Percentiles rank a stretch among this genome's conserved stretches.
These are phyloP conservation scores for Dasyurus viverrinus DNA, from an alignment of 2,113 vertebrate genomes.

Conservation along the genomic window DNA sequence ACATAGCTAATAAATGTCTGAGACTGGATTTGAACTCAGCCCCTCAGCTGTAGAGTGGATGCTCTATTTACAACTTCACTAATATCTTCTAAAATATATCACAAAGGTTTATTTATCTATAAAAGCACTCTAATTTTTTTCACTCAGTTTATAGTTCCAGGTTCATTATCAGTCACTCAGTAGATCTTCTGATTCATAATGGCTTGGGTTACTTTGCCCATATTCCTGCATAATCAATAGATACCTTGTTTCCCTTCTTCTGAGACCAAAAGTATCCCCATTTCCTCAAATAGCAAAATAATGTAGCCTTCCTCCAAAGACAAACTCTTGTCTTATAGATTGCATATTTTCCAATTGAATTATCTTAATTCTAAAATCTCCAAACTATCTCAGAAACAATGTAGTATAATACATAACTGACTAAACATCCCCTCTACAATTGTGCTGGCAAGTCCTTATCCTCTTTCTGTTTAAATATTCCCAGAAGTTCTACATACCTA, in stretches of 20 bases:
- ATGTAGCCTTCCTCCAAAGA: not conserved
- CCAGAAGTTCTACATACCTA: not conserved
- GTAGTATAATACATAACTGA: not conserved
- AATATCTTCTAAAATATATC: not conserved
- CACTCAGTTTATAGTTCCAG: not conserved
- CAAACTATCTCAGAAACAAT: not conserved
- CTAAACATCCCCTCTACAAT: not conserved
- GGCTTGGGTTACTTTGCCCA: not conserved
- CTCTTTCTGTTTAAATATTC: not conserved
- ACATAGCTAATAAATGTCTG: not conserved
- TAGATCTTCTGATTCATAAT: not conserved
- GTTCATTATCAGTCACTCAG: not conserved
- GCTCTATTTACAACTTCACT: not conserved
- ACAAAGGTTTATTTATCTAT: not conserved
- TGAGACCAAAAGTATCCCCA: not conserved
- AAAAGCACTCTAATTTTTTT: not conserved
- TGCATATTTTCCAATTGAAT: not conserved
- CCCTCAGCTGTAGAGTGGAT: not conserved
- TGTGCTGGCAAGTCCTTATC: not conserved
- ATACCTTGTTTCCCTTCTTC: not conserved
- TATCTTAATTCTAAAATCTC: not conserved
- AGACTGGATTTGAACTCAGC: not conserved
- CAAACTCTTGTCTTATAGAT: not conserved
- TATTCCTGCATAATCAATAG: not conserved
- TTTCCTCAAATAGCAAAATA: not conserved